Evolutionary conservation across 2,888 invertebrate species (phyloP), one percentile per base, ranked within the genome.

Genomic region (Dasysyrphus albostriatus): DNA sequence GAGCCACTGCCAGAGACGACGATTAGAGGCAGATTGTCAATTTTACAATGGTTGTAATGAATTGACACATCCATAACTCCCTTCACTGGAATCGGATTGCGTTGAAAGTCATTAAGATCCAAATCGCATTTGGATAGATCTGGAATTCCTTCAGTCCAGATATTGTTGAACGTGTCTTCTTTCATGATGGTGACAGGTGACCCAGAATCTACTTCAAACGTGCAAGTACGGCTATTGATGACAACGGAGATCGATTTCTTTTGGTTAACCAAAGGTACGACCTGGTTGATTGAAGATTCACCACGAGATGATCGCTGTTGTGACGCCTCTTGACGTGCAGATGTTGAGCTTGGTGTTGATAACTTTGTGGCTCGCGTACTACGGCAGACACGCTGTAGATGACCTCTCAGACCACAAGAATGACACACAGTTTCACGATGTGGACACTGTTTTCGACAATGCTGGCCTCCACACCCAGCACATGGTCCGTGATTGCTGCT

Each of bases 171-270:
- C 10, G 39, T 39, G 19, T n/a, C 9, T 42, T 77, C 61, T 42
- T 47, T 69, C 72, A 83, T 79, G n/a, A 82, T 70, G 24, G 78
- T 87, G 2, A 59, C 51, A 29, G 54, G 39, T 9, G 72, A 81
- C 10, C 82, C 82, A 10, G 75, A 79, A 49, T 87, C 75, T 8
- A 79, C 65, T 67, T 72, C 72, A 16, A 79, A 82, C 6, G 37
- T 37, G 42, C 85, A 82, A 8, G n/a, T 37, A 34, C 10, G 19
- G 7, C 69, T 63, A 24, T 83, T 88, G 24, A 88, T 83, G 32
- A 42, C 10, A 44, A 76, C 42, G 6, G 67, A 59, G 10, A 72
- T 54, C 3, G 65, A 65, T 42, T 73, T 83, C 19, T 82, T 82
- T 59, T 63, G 58, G 51, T 54, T 47, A 19, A 49, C 44, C 58